phyloP scores from a whole-genome alignment of 1,140 invertebrate genomes.

The Ceratitis capitata region DNA sequence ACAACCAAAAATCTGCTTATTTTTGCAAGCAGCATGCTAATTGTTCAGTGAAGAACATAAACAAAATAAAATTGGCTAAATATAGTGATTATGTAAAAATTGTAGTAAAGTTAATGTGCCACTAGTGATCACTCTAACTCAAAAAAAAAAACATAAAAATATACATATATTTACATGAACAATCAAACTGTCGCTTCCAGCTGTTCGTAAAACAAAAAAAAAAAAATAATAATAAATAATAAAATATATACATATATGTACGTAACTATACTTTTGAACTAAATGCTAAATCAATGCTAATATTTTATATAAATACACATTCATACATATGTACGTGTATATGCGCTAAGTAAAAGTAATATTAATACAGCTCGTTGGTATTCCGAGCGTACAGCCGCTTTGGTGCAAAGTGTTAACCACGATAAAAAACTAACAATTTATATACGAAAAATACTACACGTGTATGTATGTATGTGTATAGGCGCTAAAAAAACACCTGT shows the following conservation, averaged over 20 bases:
- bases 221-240: background rate
- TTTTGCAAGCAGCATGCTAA: too few relatives aligned
- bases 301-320: too few relatives aligned
- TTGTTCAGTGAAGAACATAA: too few relatives aligned
- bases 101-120: background rate
- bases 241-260: background rate
- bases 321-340: background rate
- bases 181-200: conserved; percentile 16
- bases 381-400: background rate
- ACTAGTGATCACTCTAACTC: background rate
- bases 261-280: background rate
- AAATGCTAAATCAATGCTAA: background rate
- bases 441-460: background rate
- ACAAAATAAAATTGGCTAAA: background rate
- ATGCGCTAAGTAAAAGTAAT: background rate
- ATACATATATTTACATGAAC: background rate
- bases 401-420: background rate
- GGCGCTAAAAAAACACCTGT: conserved; percentile 30
- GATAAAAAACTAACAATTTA: background rate
- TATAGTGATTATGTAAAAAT: background rate
- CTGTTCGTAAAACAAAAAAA: background rate
- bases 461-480: too few relatives aligned
- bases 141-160: too few relatives aligned
- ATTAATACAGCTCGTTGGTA: background rate
- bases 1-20: background rate